Base-by-base conservation (phyloP, 2,888 invertebrate species). In the Drosophila lutescens region DNA sequence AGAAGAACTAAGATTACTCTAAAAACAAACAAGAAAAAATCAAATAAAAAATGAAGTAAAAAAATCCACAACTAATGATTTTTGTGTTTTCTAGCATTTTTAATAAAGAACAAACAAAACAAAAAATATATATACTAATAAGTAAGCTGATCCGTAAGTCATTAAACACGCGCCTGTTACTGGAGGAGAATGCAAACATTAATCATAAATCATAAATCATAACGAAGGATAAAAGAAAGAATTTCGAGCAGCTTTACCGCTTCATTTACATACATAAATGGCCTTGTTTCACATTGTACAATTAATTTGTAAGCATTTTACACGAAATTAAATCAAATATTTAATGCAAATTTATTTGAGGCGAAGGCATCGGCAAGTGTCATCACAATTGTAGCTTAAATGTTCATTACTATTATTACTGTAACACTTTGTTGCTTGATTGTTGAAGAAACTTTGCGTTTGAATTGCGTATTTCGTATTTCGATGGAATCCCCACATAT, bases 261-360 rank as follows among this genome's bases (percentile, higher is more conserved):
- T 66, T 66, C 46, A 53, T 71, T 69, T 32, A 68, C 63, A 63
- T 23, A 68, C 63, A 63, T 55, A 54, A 55, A 73, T 65, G 66
- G 71, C 71, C 71, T 71, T 71, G 69, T 68, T 67, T 67, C 46
- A 73, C 63, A 78, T 83, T 86, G 86, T 82, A 87, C 87, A 87
- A 86, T 80, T 83, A 83, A 83, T 88, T 83, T 82, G 26, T 83
- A 83, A 88, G 88, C 51, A 67, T 83, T 87, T 88, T 86, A 83
- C 80, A 82, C 34, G 55, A 66, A 74, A 62, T 59, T 82, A 84
- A 84, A 86, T 80, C 72, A 87, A 87, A 86, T 87, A 82, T 89
- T 85, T 87, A 89, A 86, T 65, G 63, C 63, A 88, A 77, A 84
- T 86, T 80, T 84, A 61, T 80, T 81, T 61, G 70, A 62, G 40